Conservation (phyloP, 2,113 vertebrate species). For the Castor canadensis region DNA sequence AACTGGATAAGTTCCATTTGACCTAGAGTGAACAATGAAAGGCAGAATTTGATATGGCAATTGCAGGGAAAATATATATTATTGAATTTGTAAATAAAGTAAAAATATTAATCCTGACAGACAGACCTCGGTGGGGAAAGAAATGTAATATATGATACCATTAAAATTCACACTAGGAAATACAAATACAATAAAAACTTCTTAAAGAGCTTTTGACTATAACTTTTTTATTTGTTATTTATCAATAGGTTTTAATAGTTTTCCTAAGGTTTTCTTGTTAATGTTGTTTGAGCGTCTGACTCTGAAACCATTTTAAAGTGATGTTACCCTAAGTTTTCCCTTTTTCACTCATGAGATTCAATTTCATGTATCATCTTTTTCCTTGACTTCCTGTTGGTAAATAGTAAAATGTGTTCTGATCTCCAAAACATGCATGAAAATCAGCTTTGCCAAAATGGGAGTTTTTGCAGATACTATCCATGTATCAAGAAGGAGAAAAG, state of each 20-base stretch:
- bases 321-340: background rate
- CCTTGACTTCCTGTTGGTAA: background rate
- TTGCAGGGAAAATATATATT: background rate
- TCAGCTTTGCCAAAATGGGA: background rate
- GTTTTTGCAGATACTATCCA: slow-evolving; percentile 2
- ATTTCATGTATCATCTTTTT: slow-evolving; percentile 37
- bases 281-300: background rate
- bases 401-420: slow-evolving; percentile 4
- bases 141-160: background rate
- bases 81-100: background rate
- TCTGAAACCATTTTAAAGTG: background rate
- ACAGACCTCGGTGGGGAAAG: background rate
- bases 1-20: background rate
- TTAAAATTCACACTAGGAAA: background rate
- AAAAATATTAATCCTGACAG: background rate
- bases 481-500: background rate
- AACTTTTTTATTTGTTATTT: background rate
- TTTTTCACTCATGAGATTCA: background rate
- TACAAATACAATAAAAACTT: slow-evolving; percentile 1
- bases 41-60: background rate
- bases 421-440: slow-evolving; percentile 22
- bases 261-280: background rate
- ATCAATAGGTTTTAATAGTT: background rate
- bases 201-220: background rate
- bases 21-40: background rate